Percentiles rank a stretch among this genome's conserved stretches.
These are phyloP conservation scores for Epizoanthus rinbou DNA, from an alignment of 92 coral and sea anemone genomes.

Conservation along the genomic window DNA sequence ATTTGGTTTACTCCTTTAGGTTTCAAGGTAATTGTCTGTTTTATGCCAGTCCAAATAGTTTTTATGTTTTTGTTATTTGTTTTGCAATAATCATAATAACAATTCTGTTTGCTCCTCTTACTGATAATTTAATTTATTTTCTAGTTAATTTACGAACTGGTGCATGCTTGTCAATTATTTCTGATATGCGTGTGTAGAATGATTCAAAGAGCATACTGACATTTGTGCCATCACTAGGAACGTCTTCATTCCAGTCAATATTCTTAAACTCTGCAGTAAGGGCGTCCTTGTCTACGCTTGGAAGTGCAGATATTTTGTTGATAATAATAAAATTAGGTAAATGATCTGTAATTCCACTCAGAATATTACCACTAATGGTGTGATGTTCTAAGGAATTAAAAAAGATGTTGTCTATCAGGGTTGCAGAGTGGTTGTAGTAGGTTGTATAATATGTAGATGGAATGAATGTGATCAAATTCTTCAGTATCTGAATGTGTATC, in stretches of 20 bases:
- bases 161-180: too few species aligned
- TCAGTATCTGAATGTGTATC: slow-evolving; percentile 11
- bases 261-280: too few species aligned
- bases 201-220: too few species aligned
- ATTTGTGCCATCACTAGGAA: too few species aligned
- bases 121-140: slow-evolving; percentile 43
- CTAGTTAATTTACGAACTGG: slow-evolving; percentile 39
- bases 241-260: too few species aligned
- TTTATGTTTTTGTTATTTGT: slow-evolving; percentile 43
- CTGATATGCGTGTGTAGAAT: too few species aligned
- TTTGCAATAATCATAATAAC: slow-evolving; percentile 48
- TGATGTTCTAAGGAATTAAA: too few species aligned
- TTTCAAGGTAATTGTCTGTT: slow-evolving; percentile 40
- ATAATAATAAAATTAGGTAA: slow-evolving; percentile 47
- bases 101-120: slow-evolving; percentile 43
- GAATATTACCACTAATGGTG: neutral
- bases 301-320: slow-evolving; percentile 37
- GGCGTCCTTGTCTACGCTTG: too few species aligned
- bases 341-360: slow-evolving; percentile 54
- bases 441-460: too few species aligned
- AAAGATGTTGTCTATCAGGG: too few species aligned
- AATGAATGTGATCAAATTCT: too few species aligned
- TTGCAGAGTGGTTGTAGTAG: too few species aligned
- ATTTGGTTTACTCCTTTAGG: slow-evolving; percentile 45
- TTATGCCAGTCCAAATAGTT: slow-evolving; percentile 47